Base-by-base conservation (phyloP, 2,888 invertebrate genomes). In the Pristionchus arcanus region DNA sequence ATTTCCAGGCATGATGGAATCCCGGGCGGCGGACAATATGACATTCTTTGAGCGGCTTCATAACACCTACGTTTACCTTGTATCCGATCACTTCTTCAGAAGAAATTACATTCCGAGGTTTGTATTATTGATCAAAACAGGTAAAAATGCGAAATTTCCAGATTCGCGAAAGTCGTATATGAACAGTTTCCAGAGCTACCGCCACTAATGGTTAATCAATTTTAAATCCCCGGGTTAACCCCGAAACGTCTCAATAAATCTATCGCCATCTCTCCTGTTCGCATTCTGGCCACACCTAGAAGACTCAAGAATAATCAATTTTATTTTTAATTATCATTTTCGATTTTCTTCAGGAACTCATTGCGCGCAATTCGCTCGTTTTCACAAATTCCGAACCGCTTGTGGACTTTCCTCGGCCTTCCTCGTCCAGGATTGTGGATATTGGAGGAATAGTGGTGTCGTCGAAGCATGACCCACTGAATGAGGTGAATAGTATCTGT, bases 261-360 rank as follows among this genome's bases (percentile, higher is more conserved):
- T n/a, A n/a, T n/a, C n/a, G n/a, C n/a, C n/a, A n/a, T n/a, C n/a
- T n/a, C n/a, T n/a, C n/a, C n/a, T n/a, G n/a, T n/a, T n/a, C n/a
- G n/a, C n/a, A n/a, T n/a, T n/a, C n/a, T n/a, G n/a, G n/a, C n/a
- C n/a, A n/a, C n/a, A n/a, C n/a, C n/a, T n/a, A n/a, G n/a, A n/a
- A n/a, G n/a, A n/a, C n/a, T n/a, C n/a, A n/a, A n/a, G n/a, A n/a
- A n/a, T n/a, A n/a, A n/a, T n/a, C n/a, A n/a, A n/a, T n/a, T n/a
- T n/a, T n/a, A n/a, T n/a, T n/a, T n/a, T n/a, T n/a, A n/a, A n/a
- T n/a, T n/a, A 42, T 42, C n/a, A 19, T 66, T n/a, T 66, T 66
- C 11, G 4, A 66, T n/a, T n/a, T n/a, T 66, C n/a, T n/a, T n/a
- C 25, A 92, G 92, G 90, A 92, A 16, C 89, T 91, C 25, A 90